Base-by-base conservation (phyloP, 2,888 invertebrate genomes). In the Ormyrus thymus region DNA sequence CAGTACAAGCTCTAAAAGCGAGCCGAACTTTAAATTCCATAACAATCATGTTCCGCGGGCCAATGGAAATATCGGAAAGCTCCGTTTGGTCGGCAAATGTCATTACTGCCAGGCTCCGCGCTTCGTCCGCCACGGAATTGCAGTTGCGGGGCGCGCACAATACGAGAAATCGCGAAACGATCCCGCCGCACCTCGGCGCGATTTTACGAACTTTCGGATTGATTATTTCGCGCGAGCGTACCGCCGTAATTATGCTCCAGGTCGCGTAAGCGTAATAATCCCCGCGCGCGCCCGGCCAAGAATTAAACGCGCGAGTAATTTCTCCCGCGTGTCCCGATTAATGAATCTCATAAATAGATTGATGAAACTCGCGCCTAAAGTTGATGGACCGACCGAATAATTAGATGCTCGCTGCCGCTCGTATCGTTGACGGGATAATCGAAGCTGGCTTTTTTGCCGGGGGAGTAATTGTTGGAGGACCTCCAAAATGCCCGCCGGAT, bases 141-240 rank as follows among this genome's bases (percentile, higher is more conserved):
- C 29, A 29, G 29, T 29, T 4, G 29, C 29, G 29, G 29, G 29
- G 29, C 0, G 4, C 29, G 4, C 29, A 29, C 29, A 29, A 29
- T 29, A 29, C 29, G 29, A 29, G 29, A 29, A 29, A 29, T 29
- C 29, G n/a, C 59, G 10, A 29, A 46, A 56, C 43, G 13, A 15
- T 1, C 9, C n/a, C n/a, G 48, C 51, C 51, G 15, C 10, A 50
- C n/a, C 29, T 72, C 45, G 61, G 11, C 29, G 53, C 64, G 29
- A 53, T 71, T 71, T 29, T 61, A 43, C 53, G 61, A 71, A 61
- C 48, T 56, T 72, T 64, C 48, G 48, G 56, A 72, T 55, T 64
- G 55, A 72, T 72, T 72, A 72, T 64, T 64, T 46, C 46, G 29
- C 29, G 29, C 29, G 29, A 29, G 29, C 29, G 29, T 4, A 13